A percentile compares a stretch with the other conserved stretches of the same genome.
These are phyloP conservation scores for Drosophila sp. DNA, from an alignment of 1,140 invertebrate genomes.

Conservation along the genomic window DNA sequence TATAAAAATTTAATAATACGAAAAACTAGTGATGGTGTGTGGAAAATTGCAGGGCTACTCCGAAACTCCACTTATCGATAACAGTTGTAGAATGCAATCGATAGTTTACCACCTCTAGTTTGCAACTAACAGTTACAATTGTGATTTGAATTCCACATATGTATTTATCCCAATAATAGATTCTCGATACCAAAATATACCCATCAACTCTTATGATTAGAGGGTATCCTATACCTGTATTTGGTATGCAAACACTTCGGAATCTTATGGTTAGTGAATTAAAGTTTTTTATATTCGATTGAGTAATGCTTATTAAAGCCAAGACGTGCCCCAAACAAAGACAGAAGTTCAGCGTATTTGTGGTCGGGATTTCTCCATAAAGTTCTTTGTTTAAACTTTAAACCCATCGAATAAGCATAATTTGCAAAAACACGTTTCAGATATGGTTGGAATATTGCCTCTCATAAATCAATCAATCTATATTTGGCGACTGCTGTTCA, in stretches of 20 bases:
- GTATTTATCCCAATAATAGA: too few species aligned
- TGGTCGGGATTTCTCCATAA: neutral
- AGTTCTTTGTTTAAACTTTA: neutral
- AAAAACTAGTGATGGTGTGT: too few species aligned
- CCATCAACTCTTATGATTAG: neutral
- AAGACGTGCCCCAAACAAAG: conserved; percentile 15
- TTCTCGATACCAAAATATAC: too few species aligned
- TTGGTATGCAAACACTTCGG: conserved; percentile 14
- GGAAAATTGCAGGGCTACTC: too few species aligned
- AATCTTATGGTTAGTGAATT: conserved; percentile 5
- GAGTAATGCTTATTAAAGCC: conserved; percentile 5
- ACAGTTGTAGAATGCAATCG: too few species aligned
- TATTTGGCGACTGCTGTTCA: neutral
- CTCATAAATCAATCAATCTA: conserved; percentile 5
- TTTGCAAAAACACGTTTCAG: neutral
- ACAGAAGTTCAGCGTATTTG: neutral
- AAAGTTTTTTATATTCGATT: conserved; percentile 1
- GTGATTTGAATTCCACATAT: too few species aligned
- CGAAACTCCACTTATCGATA: too few species aligned
- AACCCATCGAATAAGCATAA: neutral
- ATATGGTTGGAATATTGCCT: neutral
- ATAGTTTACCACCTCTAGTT: too few species aligned
- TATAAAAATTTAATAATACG: too few species aligned
- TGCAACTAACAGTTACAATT: too few species aligned
- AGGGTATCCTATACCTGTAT: conserved; percentile 6